Percentiles rank a stretch among this genome's conserved stretches.
Conservation (phyloP, 2,797 vertebrate species). For the Xenops minutus region DNA sequence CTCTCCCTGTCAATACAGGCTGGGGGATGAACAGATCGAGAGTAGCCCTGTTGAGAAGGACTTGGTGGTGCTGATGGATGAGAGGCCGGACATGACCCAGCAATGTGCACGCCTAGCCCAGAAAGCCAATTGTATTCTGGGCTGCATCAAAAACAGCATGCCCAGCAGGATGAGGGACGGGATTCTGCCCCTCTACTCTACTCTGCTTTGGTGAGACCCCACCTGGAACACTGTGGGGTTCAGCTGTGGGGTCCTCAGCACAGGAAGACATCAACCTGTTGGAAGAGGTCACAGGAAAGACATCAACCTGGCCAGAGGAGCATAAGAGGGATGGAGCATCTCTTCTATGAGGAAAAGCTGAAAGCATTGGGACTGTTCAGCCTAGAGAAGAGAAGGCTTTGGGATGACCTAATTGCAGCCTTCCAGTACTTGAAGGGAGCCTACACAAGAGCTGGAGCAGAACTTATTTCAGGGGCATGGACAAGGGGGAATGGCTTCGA, state of each 20-base stretch:
- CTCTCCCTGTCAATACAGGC: rapidly evolving
- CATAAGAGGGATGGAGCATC: rapidly evolving
- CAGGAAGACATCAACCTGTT: not conserved
- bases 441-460: not conserved
- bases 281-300: not conserved
- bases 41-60: not conserved
- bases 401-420: not conserved
- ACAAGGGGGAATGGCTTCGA: not conserved
- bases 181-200: not conserved
- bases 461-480: not conserved
- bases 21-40: not conserved
- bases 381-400: not conserved
- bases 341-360: rapidly evolving
- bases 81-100: not conserved
- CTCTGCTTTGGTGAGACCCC: not conserved
- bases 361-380: not conserved
- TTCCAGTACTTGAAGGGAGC: not conserved
- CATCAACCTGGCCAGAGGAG: not conserved
- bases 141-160: not conserved
- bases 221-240: not conserved
- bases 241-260: not conserved
- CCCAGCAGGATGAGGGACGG: not conserved
- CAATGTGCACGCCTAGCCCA: not conserved
- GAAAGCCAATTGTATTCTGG: not conserved
- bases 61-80: not conserved